A percentile compares a stretch with the other conserved stretches of the same genome.
phyloP scores from a whole-genome alignment of 35 echinoderm and acorn worm species.

The Anneissia japonica region DNA sequence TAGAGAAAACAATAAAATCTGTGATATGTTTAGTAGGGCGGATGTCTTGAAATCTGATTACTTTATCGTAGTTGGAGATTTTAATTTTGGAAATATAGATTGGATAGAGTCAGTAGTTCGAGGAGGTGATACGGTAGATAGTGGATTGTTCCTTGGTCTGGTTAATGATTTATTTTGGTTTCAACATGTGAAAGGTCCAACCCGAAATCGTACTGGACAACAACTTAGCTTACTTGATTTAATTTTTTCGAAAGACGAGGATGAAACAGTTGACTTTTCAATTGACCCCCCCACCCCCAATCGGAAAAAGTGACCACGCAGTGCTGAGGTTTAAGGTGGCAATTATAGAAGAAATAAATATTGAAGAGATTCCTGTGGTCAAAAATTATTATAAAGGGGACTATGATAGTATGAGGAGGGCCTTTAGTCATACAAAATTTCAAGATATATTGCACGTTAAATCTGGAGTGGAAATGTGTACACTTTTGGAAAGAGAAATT shows the following conservation, averaged over 20 bases:
- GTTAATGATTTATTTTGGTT: slow-evolving; percentile 4
- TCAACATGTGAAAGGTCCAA: neutral
- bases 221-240: slow-evolving; percentile 11
- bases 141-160: neutral
- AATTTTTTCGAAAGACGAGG: neutral
- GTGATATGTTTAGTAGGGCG: neutral
- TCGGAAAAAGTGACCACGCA: slow-evolving; percentile 29
- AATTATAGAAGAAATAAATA: too few relatives aligned
- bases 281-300: neutral
- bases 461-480: too few relatives aligned
- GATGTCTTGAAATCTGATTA: neutral
- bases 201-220: neutral
- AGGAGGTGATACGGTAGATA: neutral
- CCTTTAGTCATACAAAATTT: too few relatives aligned
- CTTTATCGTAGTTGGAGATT: slow-evolving; percentile 15
- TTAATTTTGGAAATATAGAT: slow-evolving; percentile 5
- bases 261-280: neutral
- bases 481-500: too few relatives aligned
- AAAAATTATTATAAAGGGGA: too few relatives aligned
- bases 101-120: neutral
- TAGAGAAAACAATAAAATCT: slow-evolving; percentile 16
- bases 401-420: too few relatives aligned
- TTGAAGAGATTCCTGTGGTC: too few relatives aligned
- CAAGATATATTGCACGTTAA: too few relatives aligned
- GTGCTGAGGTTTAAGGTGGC: neutral